Percentiles rank a stretch among this genome's conserved stretches.
phyloP scores from a whole-genome alignment of 2,888 invertebrate genomes.

The Patella caerulea region DNA sequence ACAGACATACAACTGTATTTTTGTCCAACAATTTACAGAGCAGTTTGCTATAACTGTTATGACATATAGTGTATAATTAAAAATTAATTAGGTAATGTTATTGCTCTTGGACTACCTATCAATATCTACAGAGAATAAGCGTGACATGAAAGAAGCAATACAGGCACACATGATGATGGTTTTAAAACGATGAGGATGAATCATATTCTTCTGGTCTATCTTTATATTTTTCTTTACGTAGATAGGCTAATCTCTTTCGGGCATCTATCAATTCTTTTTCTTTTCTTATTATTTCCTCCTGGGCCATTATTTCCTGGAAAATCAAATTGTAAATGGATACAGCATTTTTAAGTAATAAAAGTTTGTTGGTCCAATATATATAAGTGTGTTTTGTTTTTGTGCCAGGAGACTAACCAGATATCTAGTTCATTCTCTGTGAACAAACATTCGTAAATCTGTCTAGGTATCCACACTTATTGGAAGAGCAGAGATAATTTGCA shows the following conservation, averaged over 20 bases:
- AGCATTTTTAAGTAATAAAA: neutral
- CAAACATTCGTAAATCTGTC: no score
- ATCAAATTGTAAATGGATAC: neutral
- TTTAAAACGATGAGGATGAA: constrained; percentile 52
- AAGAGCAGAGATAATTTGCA: no score
- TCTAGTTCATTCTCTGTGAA: no score
- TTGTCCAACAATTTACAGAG: no score
- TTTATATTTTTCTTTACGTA: constrained; percentile 90
- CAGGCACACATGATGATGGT: neutral
- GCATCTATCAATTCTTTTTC: constrained; percentile 95
- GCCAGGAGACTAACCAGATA: neutral
- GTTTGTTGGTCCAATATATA: neutral
- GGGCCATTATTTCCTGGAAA: constrained; percentile 69
- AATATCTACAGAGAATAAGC: neutral
- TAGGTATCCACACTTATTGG: no score
- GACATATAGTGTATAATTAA: no score
- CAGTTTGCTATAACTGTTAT: no score
- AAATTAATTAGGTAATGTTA: no score
- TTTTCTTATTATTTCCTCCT: constrained; percentile 85
- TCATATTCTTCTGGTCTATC: constrained; percentile 51
- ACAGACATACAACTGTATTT: no score
- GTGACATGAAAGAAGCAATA: constrained; percentile 7
- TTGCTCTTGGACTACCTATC: no score
- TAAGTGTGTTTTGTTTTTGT: neutral
- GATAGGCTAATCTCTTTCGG: constrained; percentile 87